These are phyloP conservation scores for Theristicus caerulescens DNA, from an alignment of 2,113 vertebrate genomes.

Conservation along the genomic window DNA sequence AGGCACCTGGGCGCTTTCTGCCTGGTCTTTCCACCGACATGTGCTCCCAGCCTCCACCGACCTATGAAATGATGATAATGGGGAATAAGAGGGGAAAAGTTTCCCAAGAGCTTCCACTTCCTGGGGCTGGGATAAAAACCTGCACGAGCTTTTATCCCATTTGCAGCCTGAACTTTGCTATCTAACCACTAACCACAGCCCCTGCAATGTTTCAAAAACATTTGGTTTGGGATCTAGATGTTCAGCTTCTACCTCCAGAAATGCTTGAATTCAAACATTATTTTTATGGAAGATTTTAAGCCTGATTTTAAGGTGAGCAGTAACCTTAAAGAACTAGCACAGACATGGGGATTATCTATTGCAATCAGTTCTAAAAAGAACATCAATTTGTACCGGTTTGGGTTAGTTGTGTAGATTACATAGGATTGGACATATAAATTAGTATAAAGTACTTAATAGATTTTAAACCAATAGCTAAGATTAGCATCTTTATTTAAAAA, in stretches of 20 bases:
- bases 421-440: not conserved
- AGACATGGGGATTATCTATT: not conserved
- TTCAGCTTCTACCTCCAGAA: not conserved
- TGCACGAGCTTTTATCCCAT: rapidly evolving
- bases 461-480: conserved; percentile 33
- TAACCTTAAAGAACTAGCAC: not conserved
- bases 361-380: not conserved
- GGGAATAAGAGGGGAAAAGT: not conserved
- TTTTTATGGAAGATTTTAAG: not conserved
- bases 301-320: not conserved
- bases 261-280: not conserved
- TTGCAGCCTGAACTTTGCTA: not conserved
- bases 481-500: conserved; percentile 51
- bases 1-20: not conserved
- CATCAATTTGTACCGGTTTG: not conserved
- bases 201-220: rapidly evolving
- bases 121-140: not conserved
- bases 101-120: not conserved
- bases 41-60: not conserved
- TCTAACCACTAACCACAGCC: not conserved
- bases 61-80: not conserved
- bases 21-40: not conserved
- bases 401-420: not conserved
- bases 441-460: not conserved
- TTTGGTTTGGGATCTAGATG: not conserved